Evolutionary conservation across 30 jellyfish, hydroid and myxozoan species (phyloP), one percentile per base, ranked within the genome.

Genomic region (Turritopsis rubra): DNA sequence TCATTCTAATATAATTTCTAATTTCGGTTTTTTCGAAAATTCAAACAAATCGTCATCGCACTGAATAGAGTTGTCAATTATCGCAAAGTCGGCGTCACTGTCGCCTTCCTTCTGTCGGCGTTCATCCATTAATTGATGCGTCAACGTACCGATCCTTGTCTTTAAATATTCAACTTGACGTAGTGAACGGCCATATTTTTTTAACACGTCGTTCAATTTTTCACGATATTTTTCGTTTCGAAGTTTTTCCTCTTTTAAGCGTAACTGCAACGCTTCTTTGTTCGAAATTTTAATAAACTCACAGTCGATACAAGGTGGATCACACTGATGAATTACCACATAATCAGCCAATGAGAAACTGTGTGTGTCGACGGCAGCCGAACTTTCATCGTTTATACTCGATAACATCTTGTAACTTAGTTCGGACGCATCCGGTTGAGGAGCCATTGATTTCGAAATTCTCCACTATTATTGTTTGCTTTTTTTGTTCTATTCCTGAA

Each of bases 241-340:
- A 23, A 21, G 28, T 22, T 78, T 78, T 52, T 78, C 85, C 21
- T 78, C 85, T 74, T 52, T 80, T 21, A 80, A 52, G 31, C 87
- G 9, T 5, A 80, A 20, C 21, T 80, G 4, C 84, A 80, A 41
- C 7, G 87, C 87, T 80, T 80, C 81, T 80, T 80, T 80, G 28
- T 65, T 52, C 22, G 87, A 80, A 16, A 80, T 65, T 19, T 80
- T 80, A 16, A 80, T 70, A 65, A 80, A 80, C 53, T 80, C 87
- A 53, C 87, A 80, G 18, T 80, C 87, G 79, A 52, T n/a, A 0
- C 87, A 80, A n/a, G 81, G 81, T 3, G 87, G 87, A 5, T 80
- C 79, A 65, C 87, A 80, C 66, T 31, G 41, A 21, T 80, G 87
- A 20, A 80, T 80, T 0, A 80, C 87, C 26, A 80, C 87, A 26